A percentile compares a stretch with the other conserved stretches of the same genome.
phyloP scores from a whole-genome alignment of 2,888 invertebrate species.

The Sminthurinus aureus region DNA sequence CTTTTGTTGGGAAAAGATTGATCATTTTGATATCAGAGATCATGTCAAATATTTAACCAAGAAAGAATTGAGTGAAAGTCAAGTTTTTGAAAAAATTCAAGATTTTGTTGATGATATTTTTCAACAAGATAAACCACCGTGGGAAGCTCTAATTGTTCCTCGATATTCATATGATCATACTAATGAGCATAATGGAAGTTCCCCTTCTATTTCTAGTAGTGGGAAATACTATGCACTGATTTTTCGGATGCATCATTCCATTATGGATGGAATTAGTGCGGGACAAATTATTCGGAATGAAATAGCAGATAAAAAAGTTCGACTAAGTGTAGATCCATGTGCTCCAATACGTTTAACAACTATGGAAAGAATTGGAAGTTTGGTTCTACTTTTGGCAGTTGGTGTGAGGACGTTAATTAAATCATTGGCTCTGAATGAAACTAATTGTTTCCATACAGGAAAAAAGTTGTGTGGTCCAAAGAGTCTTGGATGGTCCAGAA shows the following conservation, averaged over 20 bases:
- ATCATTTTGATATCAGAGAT: constrained; percentile 43
- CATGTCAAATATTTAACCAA: constrained; percentile 47
- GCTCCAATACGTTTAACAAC: constrained; percentile 39
- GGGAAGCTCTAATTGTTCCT: constrained; percentile 56
- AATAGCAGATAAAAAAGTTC: constrained; percentile 48
- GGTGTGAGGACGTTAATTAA: constrained; percentile 53
- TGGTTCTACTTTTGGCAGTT: constrained; percentile 45
- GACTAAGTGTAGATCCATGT: constrained; percentile 50
- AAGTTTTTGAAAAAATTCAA: constrained; percentile 51
- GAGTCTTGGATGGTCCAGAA: constrained; percentile 53
- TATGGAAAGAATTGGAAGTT: constrained; percentile 40
- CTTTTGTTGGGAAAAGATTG: constrained; percentile 52
- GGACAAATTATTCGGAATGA: constrained; percentile 52
- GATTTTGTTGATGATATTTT: constrained; percentile 51
- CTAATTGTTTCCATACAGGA: constrained; percentile 57
- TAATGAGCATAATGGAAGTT: constrained; percentile 1
- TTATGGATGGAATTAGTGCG: constrained; percentile 56
- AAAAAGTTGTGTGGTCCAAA: constrained; percentile 55
- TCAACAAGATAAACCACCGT: constrained; percentile 53
- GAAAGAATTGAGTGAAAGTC: constrained; percentile 37
- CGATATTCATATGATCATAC: constrained; percentile 44
- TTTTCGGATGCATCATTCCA: constrained; percentile 54
- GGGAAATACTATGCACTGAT: constrained; percentile 51
- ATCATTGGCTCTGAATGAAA: constrained; percentile 52
- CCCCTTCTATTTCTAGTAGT: background rate